A percentile compares a stretch with the other conserved stretches of the same genome.
These are phyloP conservation scores for Butorides virescens DNA, from an alignment of 2,113 vertebrate species.

Conservation along the genomic window DNA sequence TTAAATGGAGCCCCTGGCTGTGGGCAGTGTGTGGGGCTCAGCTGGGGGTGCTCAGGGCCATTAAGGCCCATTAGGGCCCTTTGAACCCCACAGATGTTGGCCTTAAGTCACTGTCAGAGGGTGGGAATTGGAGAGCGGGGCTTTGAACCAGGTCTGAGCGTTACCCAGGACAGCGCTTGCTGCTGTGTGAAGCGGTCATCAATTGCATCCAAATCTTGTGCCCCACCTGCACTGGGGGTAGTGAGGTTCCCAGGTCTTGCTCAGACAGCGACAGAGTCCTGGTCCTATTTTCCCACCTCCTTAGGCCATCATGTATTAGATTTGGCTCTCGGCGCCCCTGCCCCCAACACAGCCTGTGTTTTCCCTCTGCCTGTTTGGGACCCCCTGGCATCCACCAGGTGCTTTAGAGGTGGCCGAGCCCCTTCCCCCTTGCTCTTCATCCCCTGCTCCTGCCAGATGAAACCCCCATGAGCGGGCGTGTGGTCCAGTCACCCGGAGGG, in stretches of 20 bases:
- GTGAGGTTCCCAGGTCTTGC: neutral
- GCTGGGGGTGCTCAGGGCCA: neutral
- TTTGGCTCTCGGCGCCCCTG: rapidly evolving
- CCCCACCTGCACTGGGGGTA: neutral
- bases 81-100: neutral
- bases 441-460: neutral
- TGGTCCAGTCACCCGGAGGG: neutral
- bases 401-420: neutral
- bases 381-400: neutral
- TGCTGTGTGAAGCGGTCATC: neutral
- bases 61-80: neutral
- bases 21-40: neutral
- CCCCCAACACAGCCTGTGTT: neutral
- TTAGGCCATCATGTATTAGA: neutral
- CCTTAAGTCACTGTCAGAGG: neutral
- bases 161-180: neutral
- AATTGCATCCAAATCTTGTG: rapidly evolving
- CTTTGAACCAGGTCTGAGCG: neutral
- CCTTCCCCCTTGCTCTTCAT: neutral
- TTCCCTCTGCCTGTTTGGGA: neutral
- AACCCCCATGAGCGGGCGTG: rapidly evolving
- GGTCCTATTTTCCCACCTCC: neutral
- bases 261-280: neutral
- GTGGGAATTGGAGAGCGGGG: neutral
- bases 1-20: rapidly evolving